Base-by-base conservation (phyloP, 2,113 vertebrate genomes). In the Steatornis caripensis region DNA sequence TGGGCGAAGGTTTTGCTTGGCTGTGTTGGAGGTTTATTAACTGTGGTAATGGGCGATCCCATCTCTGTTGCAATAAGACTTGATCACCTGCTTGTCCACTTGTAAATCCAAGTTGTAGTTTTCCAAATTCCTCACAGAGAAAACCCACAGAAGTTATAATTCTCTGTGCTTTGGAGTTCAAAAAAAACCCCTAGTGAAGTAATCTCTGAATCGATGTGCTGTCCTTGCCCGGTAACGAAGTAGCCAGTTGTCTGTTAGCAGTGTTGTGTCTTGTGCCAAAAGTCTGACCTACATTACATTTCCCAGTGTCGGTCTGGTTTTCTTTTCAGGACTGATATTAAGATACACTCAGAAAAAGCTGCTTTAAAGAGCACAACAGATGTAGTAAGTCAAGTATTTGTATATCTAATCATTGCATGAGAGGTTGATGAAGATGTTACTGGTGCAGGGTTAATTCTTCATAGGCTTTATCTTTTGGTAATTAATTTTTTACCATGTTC, bases 71-170 rank as follows among this genome's bases (percentile, higher is more conserved):
- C 9, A 8, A 3, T 51, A 32, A 17, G 43, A 13, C 10, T 51
- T 2, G 0, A 15, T 34, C 61, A 49, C 0, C 0, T 5, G 22
- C 60, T 46, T 48, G 14, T 58, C n/a, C 1, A 4, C 43, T 62
- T 41, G 32, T 53, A 60, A 79, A 88, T 37, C 37, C 37, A 26
- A 39, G 15, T 6, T 8, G 12, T 37, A 2, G 4, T 57, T 70
- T 84, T 55, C 30, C 36, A 45, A 54, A 72, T 49, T 64, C 53
- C 34, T 84, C 4, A 0, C 43, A 24, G 37, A 32, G 11, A 39
- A 76, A 34, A 29, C 17, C 17, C 20, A 8, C 4, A 7, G 37
- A 26, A 60, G 11, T 5, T 3, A 13, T 1, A 37, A 43, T 32
- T 66, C 45, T 49, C 24, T 49, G 19, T 64, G 61, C 32, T 51